Evolutionary conservation across 1,140 invertebrate genomes (phyloP).

Genomic region (Pseudomyrmex gracilis): DNA sequence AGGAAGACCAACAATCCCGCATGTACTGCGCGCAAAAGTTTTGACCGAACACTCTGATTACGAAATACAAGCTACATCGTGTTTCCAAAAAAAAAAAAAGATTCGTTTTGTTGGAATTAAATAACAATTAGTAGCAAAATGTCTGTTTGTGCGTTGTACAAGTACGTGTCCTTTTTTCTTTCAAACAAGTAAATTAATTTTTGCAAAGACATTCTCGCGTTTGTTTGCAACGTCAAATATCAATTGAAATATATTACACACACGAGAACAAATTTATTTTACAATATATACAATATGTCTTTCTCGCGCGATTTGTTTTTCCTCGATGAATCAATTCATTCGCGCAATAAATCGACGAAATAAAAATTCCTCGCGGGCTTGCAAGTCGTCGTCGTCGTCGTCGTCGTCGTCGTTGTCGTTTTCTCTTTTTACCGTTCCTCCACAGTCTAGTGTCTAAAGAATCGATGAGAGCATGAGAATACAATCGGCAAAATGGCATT

Average conservation of each 20-base stretch:
- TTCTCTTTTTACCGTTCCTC: constrained; percentile 36
- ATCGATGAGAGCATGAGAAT: constrained; percentile 62
- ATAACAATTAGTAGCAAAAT: too few relatives aligned
- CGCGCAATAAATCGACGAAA: constrained; percentile 21
- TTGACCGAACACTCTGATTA: constrained; percentile 4
- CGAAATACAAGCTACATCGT: background rate
- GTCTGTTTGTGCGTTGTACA: too few relatives aligned
- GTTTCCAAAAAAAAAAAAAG: constrained; percentile 1
- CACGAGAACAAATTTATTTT: background rate
- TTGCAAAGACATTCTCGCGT: too few relatives aligned
- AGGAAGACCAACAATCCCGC: background rate
- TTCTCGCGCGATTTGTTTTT: background rate
- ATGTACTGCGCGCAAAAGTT: background rate
- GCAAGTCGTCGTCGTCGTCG: background rate
- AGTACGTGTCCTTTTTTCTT: too few relatives aligned
- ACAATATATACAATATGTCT: background rate
- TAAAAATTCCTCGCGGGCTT: constrained; percentile 23
- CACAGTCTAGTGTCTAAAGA: constrained; percentile 58
- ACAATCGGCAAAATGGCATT: constrained; percentile 62
- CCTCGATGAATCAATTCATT: constrained; percentile 32
- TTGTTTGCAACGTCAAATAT: too few relatives aligned
- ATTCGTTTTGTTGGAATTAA: too few relatives aligned
- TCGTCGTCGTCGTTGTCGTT: background rate
- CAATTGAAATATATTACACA: too few relatives aligned
- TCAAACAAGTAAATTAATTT: too few relatives aligned